Conservation (phyloP, 2,113 vertebrate species). For the Mormyrus lacerda region DNA sequence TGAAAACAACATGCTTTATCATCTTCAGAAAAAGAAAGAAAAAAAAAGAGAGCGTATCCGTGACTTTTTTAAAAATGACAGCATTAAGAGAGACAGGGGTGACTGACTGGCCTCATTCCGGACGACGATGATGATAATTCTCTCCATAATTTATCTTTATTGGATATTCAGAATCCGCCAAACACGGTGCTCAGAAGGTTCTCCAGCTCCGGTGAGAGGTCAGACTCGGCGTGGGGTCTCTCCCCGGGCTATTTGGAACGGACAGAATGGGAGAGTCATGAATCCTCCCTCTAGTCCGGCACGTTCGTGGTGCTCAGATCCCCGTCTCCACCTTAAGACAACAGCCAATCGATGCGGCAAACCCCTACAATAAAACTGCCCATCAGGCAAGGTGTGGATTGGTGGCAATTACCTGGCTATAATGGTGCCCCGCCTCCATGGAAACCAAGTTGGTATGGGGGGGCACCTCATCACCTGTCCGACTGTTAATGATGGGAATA, state of each 20-base stretch:
- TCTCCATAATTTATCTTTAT: neutral
- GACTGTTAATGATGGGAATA: slow-evolving; percentile 9
- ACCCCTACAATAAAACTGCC: neutral
- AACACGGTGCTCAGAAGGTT: neutral
- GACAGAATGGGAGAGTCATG: neutral
- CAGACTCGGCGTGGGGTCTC: neutral
- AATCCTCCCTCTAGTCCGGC: neutral
- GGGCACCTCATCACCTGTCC: slow-evolving; percentile 6
- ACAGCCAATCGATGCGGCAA: neutral
- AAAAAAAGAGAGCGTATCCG: neutral
- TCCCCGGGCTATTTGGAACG: neutral
- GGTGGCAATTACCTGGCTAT: slow-evolving; percentile 12
- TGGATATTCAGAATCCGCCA: neutral
- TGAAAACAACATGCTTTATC: neutral
- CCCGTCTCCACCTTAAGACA: neutral
- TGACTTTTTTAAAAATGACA: neutral
- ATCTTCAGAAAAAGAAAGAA: neutral
- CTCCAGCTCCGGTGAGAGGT: neutral
- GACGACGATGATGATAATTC: neutral
- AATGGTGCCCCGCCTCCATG: neutral
- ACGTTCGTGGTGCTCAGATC: neutral
- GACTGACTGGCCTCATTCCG: neutral
- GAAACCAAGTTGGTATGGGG: neutral
- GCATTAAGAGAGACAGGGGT: neutral
- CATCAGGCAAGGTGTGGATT: neutral